Evolutionary conservation across 2,113 vertebrate species (phyloP), one percentile per base, ranked within the genome.

Genomic region (Benitochromis conjunctus): DNA sequence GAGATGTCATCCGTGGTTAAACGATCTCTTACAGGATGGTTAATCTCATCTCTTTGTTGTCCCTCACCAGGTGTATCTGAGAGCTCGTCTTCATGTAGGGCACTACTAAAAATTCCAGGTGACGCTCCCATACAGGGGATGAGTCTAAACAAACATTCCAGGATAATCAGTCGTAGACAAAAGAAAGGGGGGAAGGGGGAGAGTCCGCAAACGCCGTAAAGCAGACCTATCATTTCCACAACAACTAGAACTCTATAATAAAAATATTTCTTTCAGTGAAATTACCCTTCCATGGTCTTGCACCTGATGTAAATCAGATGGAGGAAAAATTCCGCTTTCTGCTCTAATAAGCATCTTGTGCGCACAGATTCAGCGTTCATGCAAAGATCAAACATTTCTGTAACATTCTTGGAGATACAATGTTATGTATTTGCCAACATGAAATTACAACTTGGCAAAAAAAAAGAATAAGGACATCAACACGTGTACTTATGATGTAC

Each of bases 251-350:
- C 94, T 95, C 94, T 95, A 88, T 94, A 96, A 96, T 96, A 95
- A 96, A 95, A 94, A 87, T 85, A 77, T 91, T 87, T 92, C 81
- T 60, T 93, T 94, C 92, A 88, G 92, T 79, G 85, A 96, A 95
- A 95, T 94, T 89, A 91, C 92, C 91, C 91, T 92, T 88, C 91
- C 92, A 90, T 83, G 87, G 88, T 82, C 77, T 88, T 93, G 78
- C 91, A 94, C 89, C 90, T 95, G 95, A 95, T 95, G 92, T 95
- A 94, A 95, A 95, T 96, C 95, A 95, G 90, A 94, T 91, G 92
- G 83, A 82, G 66, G 88, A 94, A 95, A 95, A 94, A 95, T 94
- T 94, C 92, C 92, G 86, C 80, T 88, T 87, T 29, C 18, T 46
- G 76, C 92, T 89, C 82, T 96, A 96, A 96, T 96, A 95, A 96